Base-by-base conservation (phyloP, 2,797 vertebrate species). In the Oreochromis grahami region DNA sequence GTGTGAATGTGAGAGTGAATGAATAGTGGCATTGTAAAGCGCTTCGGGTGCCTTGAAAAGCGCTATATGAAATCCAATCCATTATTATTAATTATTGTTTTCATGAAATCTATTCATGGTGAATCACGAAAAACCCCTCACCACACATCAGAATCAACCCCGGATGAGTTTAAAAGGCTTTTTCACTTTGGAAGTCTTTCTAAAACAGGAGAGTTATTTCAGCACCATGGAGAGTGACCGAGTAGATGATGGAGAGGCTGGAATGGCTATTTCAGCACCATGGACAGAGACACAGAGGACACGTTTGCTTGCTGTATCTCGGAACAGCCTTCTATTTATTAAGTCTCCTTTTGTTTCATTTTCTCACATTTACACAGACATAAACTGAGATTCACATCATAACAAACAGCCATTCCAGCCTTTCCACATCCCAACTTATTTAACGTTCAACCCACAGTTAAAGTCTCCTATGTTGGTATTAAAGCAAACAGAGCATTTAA, bases 201-300 rank as follows among this genome's bases (percentile, higher is more conserved):
- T 29, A 45, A 48, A 45, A 11, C 4, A 70, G 7, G n/a, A 32
- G 32, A 65, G 13, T 38, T 11, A 29, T 83, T 89, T 11, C 83
- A 93, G 89, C 76, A 89, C 85, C 83, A 77, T 0, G 79, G 80
- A 89, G 5, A 90, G 88, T 70, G 79, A 55, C 68, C 77, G 1
- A 5, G 36, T 3, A 77, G 38, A 38, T 5, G 34, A 34, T 2
- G 19, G 7, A 48, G 11, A 14, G 10, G 19, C 3, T 6, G 9
- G 14, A 2, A 11, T 26, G 48, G 45, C 12, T 8, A 58, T 78
- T 89, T 92, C 84, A 92, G 89, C 55, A 92, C 88, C 91, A 89
- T 2, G 80, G 89, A 92, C 83, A 92, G 88, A 79, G 76, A 60
- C 52, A 50, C 6, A 50, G 12, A 6, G 2, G 4, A 15, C 2